Evolutionary conservation across 2,113 vertebrate genomes (phyloP).

Genomic region (Odontesthes bonariensis): DNA sequence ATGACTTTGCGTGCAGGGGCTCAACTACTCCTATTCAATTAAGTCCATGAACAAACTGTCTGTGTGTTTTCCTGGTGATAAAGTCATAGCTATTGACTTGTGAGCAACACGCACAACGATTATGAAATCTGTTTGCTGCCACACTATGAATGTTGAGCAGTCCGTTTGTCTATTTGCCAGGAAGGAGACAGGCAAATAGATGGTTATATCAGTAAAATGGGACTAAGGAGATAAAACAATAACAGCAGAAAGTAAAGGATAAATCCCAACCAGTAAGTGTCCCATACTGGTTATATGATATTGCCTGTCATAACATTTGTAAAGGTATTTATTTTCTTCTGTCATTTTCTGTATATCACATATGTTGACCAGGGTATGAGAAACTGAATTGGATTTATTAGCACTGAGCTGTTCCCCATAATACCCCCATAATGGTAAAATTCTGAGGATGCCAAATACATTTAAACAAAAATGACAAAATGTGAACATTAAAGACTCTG

Average conservation of each 20-base stretch:
- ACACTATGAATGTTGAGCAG: slow-evolving; percentile 68
- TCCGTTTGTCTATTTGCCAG: slow-evolving; percentile 65
- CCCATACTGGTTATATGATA: slow-evolving; percentile 31
- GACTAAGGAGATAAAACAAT: slow-evolving; percentile 59
- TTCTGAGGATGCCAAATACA: slow-evolving; percentile 39
- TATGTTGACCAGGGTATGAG: slow-evolving; percentile 30
- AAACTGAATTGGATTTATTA: slow-evolving; percentile 49
- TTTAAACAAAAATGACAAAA: slow-evolving; percentile 36
- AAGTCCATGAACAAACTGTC: slow-evolving; percentile 74
- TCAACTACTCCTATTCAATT: slow-evolving; percentile 74
- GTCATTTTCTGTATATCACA: slow-evolving; percentile 57
- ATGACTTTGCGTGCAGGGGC: slow-evolving; percentile 62
- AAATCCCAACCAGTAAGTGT: slow-evolving; percentile 53
- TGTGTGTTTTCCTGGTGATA: slow-evolving; percentile 79
- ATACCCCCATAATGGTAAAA: slow-evolving; percentile 34
- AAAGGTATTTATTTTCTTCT: slow-evolving; percentile 50
- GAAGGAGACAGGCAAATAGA: slow-evolving; percentile 62
- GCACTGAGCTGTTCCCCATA: slow-evolving; percentile 24
- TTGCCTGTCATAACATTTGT: slow-evolving; percentile 50
- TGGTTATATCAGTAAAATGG: slow-evolving; percentile 65
- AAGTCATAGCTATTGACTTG: slow-evolving; percentile 78
- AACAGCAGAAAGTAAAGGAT: slow-evolving; percentile 54
- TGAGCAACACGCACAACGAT: slow-evolving; percentile 64
- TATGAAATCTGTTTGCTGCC: slow-evolving; percentile 69
- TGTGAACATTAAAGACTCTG: slow-evolving; percentile 35